Percentiles rank a stretch among this genome's conserved stretches.
Conservation (phyloP, 2,888 invertebrate species). For the Pseudococcus longispinus region DNA sequence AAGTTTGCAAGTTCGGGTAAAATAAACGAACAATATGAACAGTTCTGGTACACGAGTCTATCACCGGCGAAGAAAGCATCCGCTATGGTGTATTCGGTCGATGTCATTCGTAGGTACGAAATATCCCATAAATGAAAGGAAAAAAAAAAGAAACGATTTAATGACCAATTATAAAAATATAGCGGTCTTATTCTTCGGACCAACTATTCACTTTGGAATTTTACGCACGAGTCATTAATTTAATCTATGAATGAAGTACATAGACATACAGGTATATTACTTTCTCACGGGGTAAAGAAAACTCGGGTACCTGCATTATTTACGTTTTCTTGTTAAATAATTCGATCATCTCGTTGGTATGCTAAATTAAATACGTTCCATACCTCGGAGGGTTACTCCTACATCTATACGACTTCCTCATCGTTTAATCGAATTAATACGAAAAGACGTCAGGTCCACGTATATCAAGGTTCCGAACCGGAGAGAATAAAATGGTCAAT, state of each 20-base stretch:
- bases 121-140: not conserved
- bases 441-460: not conserved
- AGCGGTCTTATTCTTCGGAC: not conserved
- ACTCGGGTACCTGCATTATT: not conserved
- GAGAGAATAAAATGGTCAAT: not conserved
- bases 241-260: not conserved
- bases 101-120: not conserved
- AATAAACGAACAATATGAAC: slow-evolving; percentile 36
- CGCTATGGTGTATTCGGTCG: not conserved
- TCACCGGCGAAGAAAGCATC: not conserved
- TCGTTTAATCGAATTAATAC: not conserved
- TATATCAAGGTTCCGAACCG: not conserved
- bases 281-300: slow-evolving; percentile 9
- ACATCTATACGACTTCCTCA: not conserved
- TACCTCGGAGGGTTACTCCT: not conserved
- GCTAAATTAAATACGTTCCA: not conserved
- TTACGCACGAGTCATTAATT: slow-evolving; percentile 38
- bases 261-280: not conserved
- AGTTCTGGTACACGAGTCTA: not conserved
- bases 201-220: not conserved
- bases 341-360: not conserved
- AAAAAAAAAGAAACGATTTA: not conserved
- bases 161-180: slow-evolving; percentile 31
- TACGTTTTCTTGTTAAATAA: slow-evolving; percentile 9
- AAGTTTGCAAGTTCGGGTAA: not conserved